Conservation (phyloP, 2,113 vertebrate genomes). For the Anolis sagrei region DNA sequence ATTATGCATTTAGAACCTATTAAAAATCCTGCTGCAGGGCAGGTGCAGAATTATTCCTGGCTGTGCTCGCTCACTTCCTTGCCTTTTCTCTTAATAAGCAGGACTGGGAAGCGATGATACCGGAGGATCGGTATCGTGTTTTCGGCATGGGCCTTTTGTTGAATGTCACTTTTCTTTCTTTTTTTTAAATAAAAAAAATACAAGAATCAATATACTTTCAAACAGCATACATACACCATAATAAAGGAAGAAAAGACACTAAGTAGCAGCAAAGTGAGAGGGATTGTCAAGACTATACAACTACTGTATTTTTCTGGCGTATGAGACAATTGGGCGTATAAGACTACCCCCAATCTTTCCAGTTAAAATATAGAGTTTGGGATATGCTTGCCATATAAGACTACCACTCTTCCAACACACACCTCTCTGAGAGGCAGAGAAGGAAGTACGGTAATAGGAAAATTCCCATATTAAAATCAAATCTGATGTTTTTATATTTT, state of each 20-base stretch:
- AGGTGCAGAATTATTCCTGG: slow-evolving; percentile 15
- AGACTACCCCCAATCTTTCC: too few species aligned
- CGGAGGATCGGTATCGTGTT: neutral
- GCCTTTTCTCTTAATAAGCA: slow-evolving; percentile 13
- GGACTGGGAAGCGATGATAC: neutral
- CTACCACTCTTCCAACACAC: too few species aligned
- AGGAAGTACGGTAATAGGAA: too few species aligned
- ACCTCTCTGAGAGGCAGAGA: too few species aligned
- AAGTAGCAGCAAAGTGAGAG: neutral
- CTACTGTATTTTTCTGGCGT: too few species aligned
- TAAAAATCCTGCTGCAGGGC: slow-evolving; percentile 20
- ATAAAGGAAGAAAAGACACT: neutral
- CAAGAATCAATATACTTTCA: neutral
- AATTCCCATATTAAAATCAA: too few species aligned
- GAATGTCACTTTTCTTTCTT: neutral
- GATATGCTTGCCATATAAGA: too few species aligned
- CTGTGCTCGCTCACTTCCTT: neutral
- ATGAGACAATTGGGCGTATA: too few species aligned
- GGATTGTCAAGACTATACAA: neutral
- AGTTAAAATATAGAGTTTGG: too few species aligned
- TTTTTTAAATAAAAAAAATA: too few species aligned
- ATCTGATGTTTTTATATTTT: too few species aligned
- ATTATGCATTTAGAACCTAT: slow-evolving; percentile 18
- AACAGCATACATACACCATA: neutral
- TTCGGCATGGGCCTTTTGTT: neutral